These are phyloP conservation scores for Rattus rattus DNA, from an alignment of 2,113 vertebrate genomes.

Conservation along the genomic window DNA sequence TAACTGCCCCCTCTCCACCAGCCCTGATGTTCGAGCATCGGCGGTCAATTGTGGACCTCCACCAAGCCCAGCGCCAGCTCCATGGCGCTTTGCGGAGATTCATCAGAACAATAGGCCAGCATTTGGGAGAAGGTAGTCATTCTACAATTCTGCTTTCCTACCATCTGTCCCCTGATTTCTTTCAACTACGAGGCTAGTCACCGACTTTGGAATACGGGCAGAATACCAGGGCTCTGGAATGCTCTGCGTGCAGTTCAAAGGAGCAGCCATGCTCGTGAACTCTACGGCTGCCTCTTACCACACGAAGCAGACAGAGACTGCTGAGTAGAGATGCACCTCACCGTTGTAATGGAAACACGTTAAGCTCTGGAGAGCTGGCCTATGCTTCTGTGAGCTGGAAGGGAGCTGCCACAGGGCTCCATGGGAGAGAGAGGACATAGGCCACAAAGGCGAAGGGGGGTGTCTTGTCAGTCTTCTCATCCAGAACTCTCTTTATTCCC, in stretches of 20 bases:
- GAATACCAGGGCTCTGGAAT: slow-evolving; percentile 1
- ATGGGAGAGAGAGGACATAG: background rate
- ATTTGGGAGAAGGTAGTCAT: slow-evolving; percentile 21
- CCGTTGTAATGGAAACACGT: background rate
- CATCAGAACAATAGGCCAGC: slow-evolving; percentile 35
- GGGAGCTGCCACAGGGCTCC: background rate
- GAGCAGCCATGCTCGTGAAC: background rate
- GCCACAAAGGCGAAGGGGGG: background rate
- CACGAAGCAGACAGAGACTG: background rate
- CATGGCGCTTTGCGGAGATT: background rate
- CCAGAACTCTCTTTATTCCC: background rate
- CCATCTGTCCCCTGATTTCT: slow-evolving; percentile 74
- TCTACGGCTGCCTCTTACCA: background rate
- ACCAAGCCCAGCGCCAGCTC: background rate
- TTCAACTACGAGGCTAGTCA: slow-evolving; percentile 27
- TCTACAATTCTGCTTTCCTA: slow-evolving; percentile 49
- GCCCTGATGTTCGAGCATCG: background rate
- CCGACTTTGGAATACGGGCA: slow-evolving; percentile 30
- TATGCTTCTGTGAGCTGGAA: background rate
- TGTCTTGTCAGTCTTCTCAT: background rate
- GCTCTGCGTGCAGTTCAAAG: background rate
- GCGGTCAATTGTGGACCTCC: background rate
- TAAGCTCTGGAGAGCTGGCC: slow-evolving; percentile 14
- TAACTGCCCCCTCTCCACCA: background rate
- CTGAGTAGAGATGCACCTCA: background rate